A percentile compares a stretch with the other conserved stretches of the same genome.
phyloP scores from a whole-genome alignment of 2,113 vertebrate species.

The Craseonycteris thonglongyai region DNA sequence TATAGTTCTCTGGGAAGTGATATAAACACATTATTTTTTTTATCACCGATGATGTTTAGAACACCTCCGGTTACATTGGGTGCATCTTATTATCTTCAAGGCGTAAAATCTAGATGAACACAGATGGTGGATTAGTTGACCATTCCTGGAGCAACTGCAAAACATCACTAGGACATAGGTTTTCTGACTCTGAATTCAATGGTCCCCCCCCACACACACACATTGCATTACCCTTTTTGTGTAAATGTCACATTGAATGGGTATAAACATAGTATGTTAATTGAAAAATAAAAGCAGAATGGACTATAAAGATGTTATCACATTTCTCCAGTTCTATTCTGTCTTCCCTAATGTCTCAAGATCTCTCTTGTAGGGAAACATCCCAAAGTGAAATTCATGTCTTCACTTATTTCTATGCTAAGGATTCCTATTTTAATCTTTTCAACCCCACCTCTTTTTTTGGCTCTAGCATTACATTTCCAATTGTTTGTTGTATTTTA shows the following conservation, averaged over 20 bases:
- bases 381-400: neutral
- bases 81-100: neutral
- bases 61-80: neutral
- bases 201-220: neutral
- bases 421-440: constrained; percentile 28
- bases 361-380: neutral
- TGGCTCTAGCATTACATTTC: neutral
- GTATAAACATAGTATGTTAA: neutral
- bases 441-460: neutral
- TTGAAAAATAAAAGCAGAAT: neutral
- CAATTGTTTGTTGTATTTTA: neutral
- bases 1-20: neutral
- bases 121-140: neutral
- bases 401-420: neutral
- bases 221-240: neutral
- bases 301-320: neutral
- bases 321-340: neutral
- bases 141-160: neutral
- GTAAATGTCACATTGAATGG: neutral
- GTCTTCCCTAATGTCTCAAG: neutral
- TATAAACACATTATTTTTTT: neutral
- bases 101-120: neutral
- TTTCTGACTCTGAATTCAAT: neutral
- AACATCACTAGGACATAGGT: neutral
- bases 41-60: neutral